phyloP scores from a whole-genome alignment of 1,140 invertebrate genomes.

The Nebria ingens region DNA sequence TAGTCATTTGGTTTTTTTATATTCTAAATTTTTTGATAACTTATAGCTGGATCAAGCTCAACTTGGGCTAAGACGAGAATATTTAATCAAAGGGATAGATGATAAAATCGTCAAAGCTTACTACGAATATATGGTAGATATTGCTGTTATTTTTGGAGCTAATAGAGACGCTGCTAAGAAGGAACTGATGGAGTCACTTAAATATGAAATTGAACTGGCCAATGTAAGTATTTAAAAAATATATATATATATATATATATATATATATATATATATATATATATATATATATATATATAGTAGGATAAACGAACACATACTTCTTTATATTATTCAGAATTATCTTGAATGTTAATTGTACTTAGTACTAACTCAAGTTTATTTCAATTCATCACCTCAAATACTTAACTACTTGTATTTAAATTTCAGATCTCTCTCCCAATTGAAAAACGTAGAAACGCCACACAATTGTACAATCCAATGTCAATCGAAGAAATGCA shows the following conservation, averaged over 20 bases:
- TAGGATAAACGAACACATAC: too few relatives aligned
- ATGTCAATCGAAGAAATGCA: conserved; percentile 71
- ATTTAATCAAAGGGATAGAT: conserved; percentile 70
- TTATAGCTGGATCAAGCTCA: conserved; percentile 82
- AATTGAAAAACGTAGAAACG: conserved; percentile 82
- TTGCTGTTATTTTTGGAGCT: conserved; percentile 79
- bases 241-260: conserved; percentile 8
- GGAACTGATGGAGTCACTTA: conserved; percentile 71
- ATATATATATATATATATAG: too few relatives aligned
- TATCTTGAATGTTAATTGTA: background rate
- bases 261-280: conserved; percentile 13
- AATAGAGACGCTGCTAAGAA: conserved; percentile 52
- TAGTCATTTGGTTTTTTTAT: background rate
- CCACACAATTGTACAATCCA: conserved; percentile 82
- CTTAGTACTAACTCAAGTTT: too few relatives aligned
- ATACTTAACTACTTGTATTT: background rate
- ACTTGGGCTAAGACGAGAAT: conserved; percentile 79
- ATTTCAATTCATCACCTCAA: too few relatives aligned
- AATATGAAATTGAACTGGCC: conserved; percentile 89
- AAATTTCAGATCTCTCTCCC: conserved; percentile 71
- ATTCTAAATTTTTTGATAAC: background rate
- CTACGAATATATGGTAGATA: conserved; percentile 75
- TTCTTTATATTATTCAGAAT: conserved; percentile 5
- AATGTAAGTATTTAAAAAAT: conserved; percentile 56
- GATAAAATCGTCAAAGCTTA: conserved; percentile 72